Evolutionary conservation across 2,797 vertebrate genomes (phyloP), one percentile per base, ranked within the genome.

Genomic region (Babyrousa celebensis): DNA sequence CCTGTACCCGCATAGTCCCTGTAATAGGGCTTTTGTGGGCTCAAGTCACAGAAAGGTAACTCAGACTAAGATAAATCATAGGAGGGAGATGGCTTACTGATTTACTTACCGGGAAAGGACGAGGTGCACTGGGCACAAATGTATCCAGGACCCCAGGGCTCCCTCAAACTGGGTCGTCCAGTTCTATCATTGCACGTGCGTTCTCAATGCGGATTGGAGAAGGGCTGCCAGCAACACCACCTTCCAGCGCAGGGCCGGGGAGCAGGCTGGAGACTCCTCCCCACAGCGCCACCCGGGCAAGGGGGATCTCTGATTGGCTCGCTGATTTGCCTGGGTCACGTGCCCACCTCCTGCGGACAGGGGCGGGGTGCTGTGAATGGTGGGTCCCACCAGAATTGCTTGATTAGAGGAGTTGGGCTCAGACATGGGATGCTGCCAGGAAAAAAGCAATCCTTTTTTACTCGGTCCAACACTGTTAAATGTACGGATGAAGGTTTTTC

Each of bases 341-440:
- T 54, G 52, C 52, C 67, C 43, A 54, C 75, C 27, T 36, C 9
- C 5, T 6, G 72, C 54, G 8, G 43, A n/a, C 36, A 40, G 27
- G 11, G 11, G 15, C 10, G 2, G 6, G 52, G 12, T 18, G 12
- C 48, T 40, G 16, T 40, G 82, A 62, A 40, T 15, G 32, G 63
- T 10, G 36, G 48, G 17, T 15, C 32, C 11, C 62, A 18, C 75
- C 27, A 36, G 62, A 91, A 68, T 48, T 17, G 68, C 8, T 17
- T 10, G 23, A 54, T 0, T 48, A 25, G 54, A 68, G 72, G 89
- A 77, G 29, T 56, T 77, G 12, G 29, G 58, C 60, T 94, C 12
- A 56, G 85, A 88, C 92, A 75, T 15, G n/a, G 21, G 54, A 6
- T 60, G 54, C 27, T 92, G 85, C 80, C 71, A 65, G 91, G 43